These are phyloP conservation scores for Listrodromus nycthemerus DNA, from an alignment of 2,888 invertebrate genomes.

Conservation along the genomic window DNA sequence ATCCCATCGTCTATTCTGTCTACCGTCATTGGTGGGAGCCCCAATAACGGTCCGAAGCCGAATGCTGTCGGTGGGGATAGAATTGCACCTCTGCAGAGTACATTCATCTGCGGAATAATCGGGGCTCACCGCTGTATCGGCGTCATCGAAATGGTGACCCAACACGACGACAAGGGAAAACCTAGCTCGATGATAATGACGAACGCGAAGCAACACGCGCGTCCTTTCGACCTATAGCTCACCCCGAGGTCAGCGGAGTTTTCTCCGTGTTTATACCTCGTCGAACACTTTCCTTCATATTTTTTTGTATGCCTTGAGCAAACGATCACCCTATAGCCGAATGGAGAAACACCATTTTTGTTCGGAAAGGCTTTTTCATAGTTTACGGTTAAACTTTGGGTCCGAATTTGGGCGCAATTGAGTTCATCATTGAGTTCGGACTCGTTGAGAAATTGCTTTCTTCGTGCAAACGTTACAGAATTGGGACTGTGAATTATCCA, in stretches of 20 bases:
- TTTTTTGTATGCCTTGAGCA: not conserved
- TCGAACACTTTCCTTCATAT: slow-evolving; percentile 8
- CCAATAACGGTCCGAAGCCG: too few relatives aligned
- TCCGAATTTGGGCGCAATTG: not conserved
- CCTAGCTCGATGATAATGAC: slow-evolving; percentile 14
- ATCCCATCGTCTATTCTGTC: too few relatives aligned
- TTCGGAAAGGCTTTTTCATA: not conserved
- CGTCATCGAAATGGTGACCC: too few relatives aligned
- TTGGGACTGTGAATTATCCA: not conserved
- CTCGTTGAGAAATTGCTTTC: not conserved
- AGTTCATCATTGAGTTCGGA: not conserved
- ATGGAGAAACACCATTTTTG: not conserved
- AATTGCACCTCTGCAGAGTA: too few relatives aligned
- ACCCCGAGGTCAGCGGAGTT: slow-evolving; percentile 44
- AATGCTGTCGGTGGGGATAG: too few relatives aligned
- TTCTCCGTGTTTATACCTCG: not conserved
- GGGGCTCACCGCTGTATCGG: too few relatives aligned
- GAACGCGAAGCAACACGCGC: slow-evolving; percentile 19
- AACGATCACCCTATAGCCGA: not conserved
- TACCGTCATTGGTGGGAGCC: too few relatives aligned
- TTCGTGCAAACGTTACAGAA: not conserved
- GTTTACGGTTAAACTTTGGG: not conserved
- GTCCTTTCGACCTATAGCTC: slow-evolving; percentile 60
- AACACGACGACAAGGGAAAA: not conserved
- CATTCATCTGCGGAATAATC: too few relatives aligned